Evolutionary conservation across 2,888 invertebrate species (phyloP).

Genomic region (Limnephilus lunatus): DNA sequence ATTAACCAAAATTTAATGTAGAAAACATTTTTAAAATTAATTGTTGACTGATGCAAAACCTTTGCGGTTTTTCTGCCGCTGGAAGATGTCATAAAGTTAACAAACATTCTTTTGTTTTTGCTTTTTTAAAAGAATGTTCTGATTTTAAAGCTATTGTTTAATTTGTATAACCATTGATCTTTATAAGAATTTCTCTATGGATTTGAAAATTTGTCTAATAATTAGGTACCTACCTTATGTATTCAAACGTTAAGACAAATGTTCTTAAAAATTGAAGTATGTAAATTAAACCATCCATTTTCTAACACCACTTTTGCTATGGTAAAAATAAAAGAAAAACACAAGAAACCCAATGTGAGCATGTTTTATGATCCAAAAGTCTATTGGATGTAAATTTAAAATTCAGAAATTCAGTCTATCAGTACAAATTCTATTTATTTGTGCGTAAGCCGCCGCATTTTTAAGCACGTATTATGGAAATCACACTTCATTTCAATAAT

Average conservation of each 20-base stretch:
- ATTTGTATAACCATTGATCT: background rate
- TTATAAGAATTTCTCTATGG: background rate
- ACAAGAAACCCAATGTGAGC: no score
- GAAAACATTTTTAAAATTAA: background rate
- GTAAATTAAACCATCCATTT: background rate
- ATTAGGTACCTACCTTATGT: background rate
- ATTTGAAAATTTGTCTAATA: background rate
- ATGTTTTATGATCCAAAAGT: no score
- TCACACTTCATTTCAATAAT: no score
- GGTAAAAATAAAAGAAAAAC: background rate
- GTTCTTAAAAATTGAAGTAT: background rate
- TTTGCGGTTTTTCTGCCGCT: background rate
- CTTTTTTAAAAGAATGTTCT: background rate
- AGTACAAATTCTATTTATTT: no score
- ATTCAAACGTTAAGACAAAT: background rate
- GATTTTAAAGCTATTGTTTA: background rate
- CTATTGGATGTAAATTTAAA: no score
- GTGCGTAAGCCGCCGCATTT: no score
- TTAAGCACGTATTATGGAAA: no score
- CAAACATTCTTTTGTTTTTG: background rate
- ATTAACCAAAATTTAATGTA: background rate
- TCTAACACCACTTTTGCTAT: background rate
- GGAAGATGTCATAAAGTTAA: background rate
- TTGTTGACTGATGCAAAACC: constrained; percentile 17
- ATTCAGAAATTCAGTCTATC: no score